Evolutionary conservation across 2,888 invertebrate genomes (phyloP).

Genomic region (Boloria selene): DNA sequence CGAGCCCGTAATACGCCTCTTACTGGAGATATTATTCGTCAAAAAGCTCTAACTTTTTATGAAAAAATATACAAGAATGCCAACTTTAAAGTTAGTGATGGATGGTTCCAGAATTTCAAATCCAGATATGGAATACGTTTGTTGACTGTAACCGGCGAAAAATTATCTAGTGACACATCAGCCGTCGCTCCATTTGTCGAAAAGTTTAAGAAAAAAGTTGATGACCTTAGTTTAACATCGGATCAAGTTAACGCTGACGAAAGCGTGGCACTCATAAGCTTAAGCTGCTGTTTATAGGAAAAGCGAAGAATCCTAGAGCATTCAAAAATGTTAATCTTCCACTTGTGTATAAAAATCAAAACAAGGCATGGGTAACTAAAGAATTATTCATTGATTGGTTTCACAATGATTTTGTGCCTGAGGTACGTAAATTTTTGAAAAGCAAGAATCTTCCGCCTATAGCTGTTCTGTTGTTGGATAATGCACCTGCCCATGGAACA

Average conservation of each 20-base stretch:
- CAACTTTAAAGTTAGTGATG: not conserved
- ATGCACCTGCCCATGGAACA: constrained; percentile 5
- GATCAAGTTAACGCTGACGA: not conserved
- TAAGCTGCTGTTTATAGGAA: constrained; percentile 10
- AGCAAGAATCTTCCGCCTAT: no score
- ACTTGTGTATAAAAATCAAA: constrained; percentile 5
- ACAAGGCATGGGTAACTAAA: constrained; percentile 10
- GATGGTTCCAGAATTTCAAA: not conserved
- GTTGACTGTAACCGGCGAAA: no score
- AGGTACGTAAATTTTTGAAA: constrained; percentile 11
- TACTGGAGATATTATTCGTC: no score
- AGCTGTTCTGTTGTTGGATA: no score
- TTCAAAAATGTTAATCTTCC: constrained; percentile 8
- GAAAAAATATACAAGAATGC: no score
- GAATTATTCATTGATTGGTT: constrained; percentile 14
- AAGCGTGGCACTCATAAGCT: constrained; percentile 1
- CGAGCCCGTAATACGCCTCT: not conserved
- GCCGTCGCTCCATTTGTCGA: no score
- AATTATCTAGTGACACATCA: no score
- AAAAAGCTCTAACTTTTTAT: no score
- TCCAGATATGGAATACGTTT: no score
- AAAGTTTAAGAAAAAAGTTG: not conserved
- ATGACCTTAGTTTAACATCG: not conserved
- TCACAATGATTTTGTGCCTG: constrained; percentile 14
- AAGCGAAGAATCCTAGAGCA: constrained; percentile 14